Evolutionary conservation across 1,140 invertebrate species (phyloP), one percentile per base, ranked within the genome.

Genomic region (Hormaphis cornu): DNA sequence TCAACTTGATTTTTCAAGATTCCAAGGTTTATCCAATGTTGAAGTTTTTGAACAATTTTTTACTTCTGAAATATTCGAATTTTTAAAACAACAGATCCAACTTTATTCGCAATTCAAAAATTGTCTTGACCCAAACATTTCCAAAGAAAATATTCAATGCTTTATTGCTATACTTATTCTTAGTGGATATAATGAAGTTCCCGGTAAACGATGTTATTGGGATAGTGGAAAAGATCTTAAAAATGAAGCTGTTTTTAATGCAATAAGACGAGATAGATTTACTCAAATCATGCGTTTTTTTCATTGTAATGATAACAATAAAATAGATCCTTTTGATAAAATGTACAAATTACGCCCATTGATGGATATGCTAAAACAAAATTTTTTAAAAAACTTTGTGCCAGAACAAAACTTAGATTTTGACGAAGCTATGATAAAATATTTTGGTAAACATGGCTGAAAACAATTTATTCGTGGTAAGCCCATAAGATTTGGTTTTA

Each of bases 361-460:
- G 6, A 46, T 72, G 16, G 37, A 72, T 69, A 28, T 53, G 18
- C 71, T 76, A 18, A 79, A 80, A 76, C 71, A 76, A 73, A 79
- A 75, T 73, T 76, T 74, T 72, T 73, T 78, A 69, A 73, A 77
- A 73, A 76, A 66, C 74, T 78, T 72, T 75, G 77, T 74, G 72
- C 75, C 72, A 71, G 73, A 66, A 72, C 78, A 71, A 72, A 28
- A 74, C 10, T 10, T 30, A 18, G 18, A 18, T 54, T 76, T 82
- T 70, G 79, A 82, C 77, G 81, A 81, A 75, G 73, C 76, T 71
- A 81, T 81, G 80, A 76, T 82, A 30, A 78, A 78, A 59, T 81
- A 81, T 73, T 81, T 78, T 77, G 81, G 80, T 53, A 74, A 75
- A 73, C 79, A 83, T 73, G 18, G 28, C 2, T 30, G 18, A 12